Evolutionary conservation across 2,888 invertebrate species (phyloP), one percentile per base, ranked within the genome.

Genomic region (Acleris emargana): DNA sequence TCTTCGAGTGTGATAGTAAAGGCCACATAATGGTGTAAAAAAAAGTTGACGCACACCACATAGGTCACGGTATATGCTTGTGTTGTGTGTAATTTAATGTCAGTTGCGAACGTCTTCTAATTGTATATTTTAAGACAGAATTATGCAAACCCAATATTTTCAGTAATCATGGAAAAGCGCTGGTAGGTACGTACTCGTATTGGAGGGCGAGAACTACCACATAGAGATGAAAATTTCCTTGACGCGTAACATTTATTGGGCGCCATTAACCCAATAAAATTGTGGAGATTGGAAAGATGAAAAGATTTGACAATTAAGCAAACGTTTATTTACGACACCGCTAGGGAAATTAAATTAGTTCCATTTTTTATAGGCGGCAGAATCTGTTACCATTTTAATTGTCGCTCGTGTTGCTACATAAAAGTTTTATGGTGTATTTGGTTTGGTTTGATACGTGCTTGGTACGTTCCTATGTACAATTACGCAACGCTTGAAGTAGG

Each of bases 331-430:
- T 42, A 51, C 58, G 42, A 59, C 38, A 59, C 58, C 22, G 50
- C 50, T 38, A 51, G 11, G 20, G 32, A 38, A 58, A 51, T 22
- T n/a, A 9, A 38, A 51, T 42, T 59, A 42, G 38, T 38, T 43
- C 22, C 11, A 17, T 6, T 20, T 50, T 59, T 59, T 42, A 59
- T 42, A 11, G 58, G 17, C 20, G 38, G 38, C 28, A 38, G 53
- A 59, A 59, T 59, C 50, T 59, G 58, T 49, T 49, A 58, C 38
- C 49, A 42, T 51, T 59, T 59, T 59, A 59, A 51, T 51, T 59
- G 22, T 13, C 11, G 22, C n/a, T 22, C 49, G 58, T 58, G 58
- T 38, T 38, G 58, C 50, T 13, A 9, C 38, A 38, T 22, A 38
- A 51, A 50, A 51, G 20, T 50, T 25, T 38, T 13, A 51, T 42